Percentiles rank a stretch among this genome's conserved stretches.
Evolutionary conservation across 1,140 invertebrate genomes (phyloP).

Genomic region (Capitella teleta): DNA sequence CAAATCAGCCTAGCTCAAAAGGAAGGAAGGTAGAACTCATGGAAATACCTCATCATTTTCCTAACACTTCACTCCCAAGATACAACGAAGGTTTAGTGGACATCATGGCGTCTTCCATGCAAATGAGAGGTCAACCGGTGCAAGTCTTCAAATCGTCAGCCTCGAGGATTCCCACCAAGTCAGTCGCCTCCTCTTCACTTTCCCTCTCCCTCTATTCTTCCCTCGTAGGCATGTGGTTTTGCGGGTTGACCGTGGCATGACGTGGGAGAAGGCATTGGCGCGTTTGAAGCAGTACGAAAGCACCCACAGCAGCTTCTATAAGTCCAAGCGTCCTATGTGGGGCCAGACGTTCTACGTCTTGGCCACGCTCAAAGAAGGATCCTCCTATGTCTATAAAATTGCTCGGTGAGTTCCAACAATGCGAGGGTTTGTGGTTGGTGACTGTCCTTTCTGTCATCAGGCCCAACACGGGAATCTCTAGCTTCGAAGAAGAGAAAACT

Average conservation of each 20-base stretch:
- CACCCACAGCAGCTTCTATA: constrained; percentile 27
- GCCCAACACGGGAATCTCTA: constrained; percentile 34
- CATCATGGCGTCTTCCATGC: constrained; percentile 27
- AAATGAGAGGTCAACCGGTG: neutral
- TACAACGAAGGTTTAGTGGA: constrained; percentile 37
- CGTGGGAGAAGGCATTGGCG: constrained; percentile 23
- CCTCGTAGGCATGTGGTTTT: constrained; percentile 22
- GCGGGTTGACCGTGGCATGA: constrained; percentile 33
- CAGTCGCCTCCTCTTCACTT: no score
- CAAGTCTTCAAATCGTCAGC: constrained; percentile 1
- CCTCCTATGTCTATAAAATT: constrained; percentile 25
- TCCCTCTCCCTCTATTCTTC: neutral
- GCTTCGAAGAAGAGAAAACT: constrained; percentile 30
- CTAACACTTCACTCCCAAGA: constrained; percentile 8
- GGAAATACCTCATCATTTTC: neutral
- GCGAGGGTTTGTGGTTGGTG: neutral
- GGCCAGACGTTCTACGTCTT: constrained; percentile 26
- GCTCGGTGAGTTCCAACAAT: constrained; percentile 21
- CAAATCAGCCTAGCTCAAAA: constrained; percentile 27
- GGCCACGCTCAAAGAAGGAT: constrained; percentile 29
- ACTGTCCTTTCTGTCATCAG: constrained; percentile 15
- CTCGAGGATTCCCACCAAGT: neutral
- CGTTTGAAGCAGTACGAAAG: constrained; percentile 20
- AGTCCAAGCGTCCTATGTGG: constrained; percentile 22
- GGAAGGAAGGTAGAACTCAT: constrained; percentile 26